Conservation (phyloP, 2,797 vertebrate genomes). For the Numenius phaeopus region DNA sequence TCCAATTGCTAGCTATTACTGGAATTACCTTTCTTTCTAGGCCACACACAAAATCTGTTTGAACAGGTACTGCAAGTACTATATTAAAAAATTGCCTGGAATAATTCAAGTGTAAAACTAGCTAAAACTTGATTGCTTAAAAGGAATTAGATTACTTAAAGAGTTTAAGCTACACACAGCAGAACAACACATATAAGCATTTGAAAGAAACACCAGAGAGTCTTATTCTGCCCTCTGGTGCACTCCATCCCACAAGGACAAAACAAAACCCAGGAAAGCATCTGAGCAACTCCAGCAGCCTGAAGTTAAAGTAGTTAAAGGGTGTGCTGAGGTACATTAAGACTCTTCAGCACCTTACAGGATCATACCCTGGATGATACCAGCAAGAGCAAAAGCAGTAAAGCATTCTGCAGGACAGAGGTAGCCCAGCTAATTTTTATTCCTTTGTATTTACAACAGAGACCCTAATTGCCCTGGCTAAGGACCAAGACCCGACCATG, state of each 20-base stretch:
- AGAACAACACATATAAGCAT: neutral
- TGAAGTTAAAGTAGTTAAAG: neutral
- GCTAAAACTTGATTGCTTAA: constrained; percentile 46
- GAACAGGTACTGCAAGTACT: constrained; percentile 50
- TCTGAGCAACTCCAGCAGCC: accelerated
- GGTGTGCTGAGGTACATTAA: neutral
- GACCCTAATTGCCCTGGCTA: neutral
- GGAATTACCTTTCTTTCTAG: constrained; percentile 71
- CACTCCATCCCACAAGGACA: neutral
- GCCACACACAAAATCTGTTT: constrained; percentile 67
- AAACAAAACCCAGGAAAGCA: neutral
- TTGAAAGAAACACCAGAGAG: neutral
- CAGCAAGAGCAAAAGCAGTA: neutral
- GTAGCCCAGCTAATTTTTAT: neutral
- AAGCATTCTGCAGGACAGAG: neutral
- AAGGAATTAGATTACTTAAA: neutral
- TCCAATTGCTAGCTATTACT: constrained; percentile 73
- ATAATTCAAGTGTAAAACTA: constrained; percentile 62
- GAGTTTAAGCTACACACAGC: constrained; percentile 30
- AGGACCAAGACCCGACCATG: neutral
- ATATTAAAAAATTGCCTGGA: constrained; percentile 41
- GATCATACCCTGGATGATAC: neutral
- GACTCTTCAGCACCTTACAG: neutral
- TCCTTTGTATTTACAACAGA: neutral
- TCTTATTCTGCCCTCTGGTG: constrained; percentile 33